These are phyloP conservation scores for Oegoconia quadripuncta DNA, from an alignment of 2,888 invertebrate species.

Conservation along the genomic window DNA sequence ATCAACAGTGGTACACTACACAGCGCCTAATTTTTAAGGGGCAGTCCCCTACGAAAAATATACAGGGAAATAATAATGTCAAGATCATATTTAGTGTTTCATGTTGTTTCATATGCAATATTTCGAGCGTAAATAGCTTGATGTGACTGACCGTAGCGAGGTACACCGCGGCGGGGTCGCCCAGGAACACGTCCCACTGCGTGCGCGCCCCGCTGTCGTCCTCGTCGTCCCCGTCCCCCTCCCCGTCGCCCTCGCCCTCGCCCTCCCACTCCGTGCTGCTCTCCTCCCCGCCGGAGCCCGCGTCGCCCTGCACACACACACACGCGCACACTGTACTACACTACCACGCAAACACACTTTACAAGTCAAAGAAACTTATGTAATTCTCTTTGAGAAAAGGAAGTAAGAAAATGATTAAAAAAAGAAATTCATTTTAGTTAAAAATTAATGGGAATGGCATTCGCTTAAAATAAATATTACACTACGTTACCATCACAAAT, in stretches of 20 bases:
- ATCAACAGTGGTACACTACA: too few relatives aligned
- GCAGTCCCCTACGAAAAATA: too few relatives aligned
- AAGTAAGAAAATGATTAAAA: too few relatives aligned
- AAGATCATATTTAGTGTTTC: too few relatives aligned
- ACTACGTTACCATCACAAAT: too few relatives aligned
- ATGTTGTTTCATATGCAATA: too few relatives aligned
- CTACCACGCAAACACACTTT: conserved; percentile 14
- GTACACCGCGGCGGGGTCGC: conserved; percentile 35
- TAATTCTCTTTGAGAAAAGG: too few relatives aligned
- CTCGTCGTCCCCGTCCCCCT: conserved; percentile 49
- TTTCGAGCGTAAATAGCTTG: not conserved
- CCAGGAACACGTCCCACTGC: conserved; percentile 41
- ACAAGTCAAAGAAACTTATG: conserved; percentile 23
- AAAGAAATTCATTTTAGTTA: too few relatives aligned
- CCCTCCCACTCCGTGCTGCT: conserved; percentile 12
- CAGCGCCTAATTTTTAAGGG: too few relatives aligned
- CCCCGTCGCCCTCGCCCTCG: conserved; percentile 34
- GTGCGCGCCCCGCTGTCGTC: conserved; percentile 39
- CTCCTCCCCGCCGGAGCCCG: conserved; percentile 16
- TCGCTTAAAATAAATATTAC: too few relatives aligned
- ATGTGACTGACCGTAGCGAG: conserved; percentile 48
- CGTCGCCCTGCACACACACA: conserved; percentile 30
- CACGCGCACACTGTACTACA: conserved; percentile 21
- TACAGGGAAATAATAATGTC: too few relatives aligned
- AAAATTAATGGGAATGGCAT: too few relatives aligned